These are phyloP conservation scores for Chloromyia formosa DNA, from an alignment of 2,888 invertebrate species.

Conservation along the genomic window DNA sequence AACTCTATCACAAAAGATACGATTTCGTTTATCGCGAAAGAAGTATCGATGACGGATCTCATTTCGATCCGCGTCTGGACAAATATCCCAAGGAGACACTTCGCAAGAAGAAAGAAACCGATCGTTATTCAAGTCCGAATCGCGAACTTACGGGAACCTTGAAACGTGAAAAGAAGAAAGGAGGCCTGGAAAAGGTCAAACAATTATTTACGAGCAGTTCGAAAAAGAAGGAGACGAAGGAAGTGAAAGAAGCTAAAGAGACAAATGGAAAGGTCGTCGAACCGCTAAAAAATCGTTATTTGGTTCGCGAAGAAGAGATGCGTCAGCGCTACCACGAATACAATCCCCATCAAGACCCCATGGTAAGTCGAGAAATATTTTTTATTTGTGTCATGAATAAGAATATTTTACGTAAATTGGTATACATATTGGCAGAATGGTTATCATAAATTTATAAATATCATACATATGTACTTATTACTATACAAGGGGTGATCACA, in stretches of 20 bases:
- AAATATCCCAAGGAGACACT: constrained; percentile 67
- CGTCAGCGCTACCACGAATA: constrained; percentile 70
- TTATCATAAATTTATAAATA: neutral
- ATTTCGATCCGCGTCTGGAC: constrained; percentile 72
- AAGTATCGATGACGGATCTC: constrained; percentile 74
- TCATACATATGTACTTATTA: neutral
- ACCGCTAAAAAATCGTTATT: constrained; percentile 59
- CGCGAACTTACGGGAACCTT: constrained; percentile 55
- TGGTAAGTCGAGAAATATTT: constrained; percentile 55
- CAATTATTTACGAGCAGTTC: constrained; percentile 77
- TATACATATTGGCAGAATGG: neutral
- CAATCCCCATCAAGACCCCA: constrained; percentile 63
- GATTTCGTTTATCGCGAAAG: constrained; percentile 68
- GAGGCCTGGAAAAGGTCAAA: constrained; percentile 80
- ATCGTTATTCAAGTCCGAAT: constrained; percentile 52
- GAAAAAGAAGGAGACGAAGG: constrained; percentile 74
- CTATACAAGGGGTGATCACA: too few relatives aligned
- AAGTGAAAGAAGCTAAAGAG: constrained; percentile 70
- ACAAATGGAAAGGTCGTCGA: constrained; percentile 58
- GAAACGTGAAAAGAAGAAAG: constrained; percentile 70
- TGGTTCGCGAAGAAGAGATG: constrained; percentile 68
- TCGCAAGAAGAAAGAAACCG: constrained; percentile 55
- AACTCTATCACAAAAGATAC: constrained; percentile 66
- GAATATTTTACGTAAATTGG: neutral
- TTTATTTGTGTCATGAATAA: constrained; percentile 1